These are phyloP conservation scores for Cantharis flavilabris DNA, from an alignment of 2,888 invertebrate genomes.

Conservation along the genomic window DNA sequence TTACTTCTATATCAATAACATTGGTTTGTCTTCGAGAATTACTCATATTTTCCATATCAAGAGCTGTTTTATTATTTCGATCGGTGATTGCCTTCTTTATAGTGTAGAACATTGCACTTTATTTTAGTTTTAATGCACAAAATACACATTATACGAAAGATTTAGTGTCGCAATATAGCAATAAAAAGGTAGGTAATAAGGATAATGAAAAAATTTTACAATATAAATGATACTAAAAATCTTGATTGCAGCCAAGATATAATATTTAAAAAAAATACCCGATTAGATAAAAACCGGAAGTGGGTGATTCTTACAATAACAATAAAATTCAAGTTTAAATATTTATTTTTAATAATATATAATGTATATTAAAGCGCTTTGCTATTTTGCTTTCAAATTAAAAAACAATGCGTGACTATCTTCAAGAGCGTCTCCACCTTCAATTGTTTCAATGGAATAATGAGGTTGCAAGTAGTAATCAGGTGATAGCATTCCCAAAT, in stretches of 20 bases:
- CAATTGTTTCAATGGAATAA: slow-evolving; percentile 26
- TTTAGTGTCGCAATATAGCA: background rate
- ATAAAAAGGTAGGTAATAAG: background rate
- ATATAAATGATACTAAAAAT: background rate
- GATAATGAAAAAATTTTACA: background rate
- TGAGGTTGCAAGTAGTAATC: slow-evolving; percentile 14
- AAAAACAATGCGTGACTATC: background rate
- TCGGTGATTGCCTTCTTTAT: background rate
- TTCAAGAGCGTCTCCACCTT: background rate
- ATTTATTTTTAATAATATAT: background rate
- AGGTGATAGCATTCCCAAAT: slow-evolving; percentile 59
- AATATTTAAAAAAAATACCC: background rate
- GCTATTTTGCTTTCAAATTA: background rate
- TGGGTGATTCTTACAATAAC: background rate
- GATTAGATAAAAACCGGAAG: background rate
- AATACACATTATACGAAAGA: background rate
- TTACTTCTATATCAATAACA: background rate
- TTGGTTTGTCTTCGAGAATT: background rate
- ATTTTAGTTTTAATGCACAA: background rate
- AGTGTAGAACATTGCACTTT: background rate
- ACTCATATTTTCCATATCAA: background rate
- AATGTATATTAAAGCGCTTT: background rate
- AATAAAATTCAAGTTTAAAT: background rate
- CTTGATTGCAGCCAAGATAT: background rate
- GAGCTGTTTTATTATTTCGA: background rate